Percentiles rank a stretch among this genome's conserved stretches.
phyloP scores from a whole-genome alignment of 2,113 vertebrate genomes.

The Scartelaos histophorus region DNA sequence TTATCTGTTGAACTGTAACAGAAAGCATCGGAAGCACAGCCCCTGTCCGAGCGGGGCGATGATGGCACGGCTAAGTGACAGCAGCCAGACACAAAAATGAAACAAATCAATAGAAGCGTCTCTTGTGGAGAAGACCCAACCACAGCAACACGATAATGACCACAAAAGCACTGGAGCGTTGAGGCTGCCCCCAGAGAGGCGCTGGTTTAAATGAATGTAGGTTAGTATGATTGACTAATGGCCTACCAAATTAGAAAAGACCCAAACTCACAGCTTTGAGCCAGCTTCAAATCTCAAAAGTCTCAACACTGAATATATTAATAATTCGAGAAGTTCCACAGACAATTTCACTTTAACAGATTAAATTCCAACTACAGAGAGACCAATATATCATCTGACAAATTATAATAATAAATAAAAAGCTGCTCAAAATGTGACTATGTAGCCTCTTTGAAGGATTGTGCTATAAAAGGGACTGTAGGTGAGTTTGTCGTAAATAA shows the following conservation, averaged over 20 bases:
- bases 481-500: too few relatives aligned
- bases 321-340: neutral
- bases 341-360: neutral
- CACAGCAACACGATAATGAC: conserved; percentile 63
- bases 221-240: conserved; percentile 63
- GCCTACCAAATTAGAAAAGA: conserved; percentile 61
- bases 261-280: conserved; percentile 51
- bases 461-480: too few relatives aligned
- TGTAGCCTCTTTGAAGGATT: too few relatives aligned
- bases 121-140: conserved; percentile 52
- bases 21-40: conserved; percentile 41
- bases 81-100: conserved; percentile 59
- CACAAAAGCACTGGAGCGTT: conserved; percentile 61
- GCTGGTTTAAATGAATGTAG: conserved; percentile 51
- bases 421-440: too few relatives aligned
- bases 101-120: conserved; percentile 65
- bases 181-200: conserved; percentile 49
- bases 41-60: conserved; percentile 28
- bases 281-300: conserved; percentile 19
- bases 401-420: too few relatives aligned
- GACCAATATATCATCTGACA: too few relatives aligned
- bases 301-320: neutral
- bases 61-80: conserved; percentile 57
- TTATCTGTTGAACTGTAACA: conserved; percentile 36
- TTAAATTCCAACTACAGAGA: neutral